Percentiles rank a stretch among this genome's conserved stretches.
Evolutionary conservation across 2,888 invertebrate species (phyloP).

Genomic region (Agrochola lota): DNA sequence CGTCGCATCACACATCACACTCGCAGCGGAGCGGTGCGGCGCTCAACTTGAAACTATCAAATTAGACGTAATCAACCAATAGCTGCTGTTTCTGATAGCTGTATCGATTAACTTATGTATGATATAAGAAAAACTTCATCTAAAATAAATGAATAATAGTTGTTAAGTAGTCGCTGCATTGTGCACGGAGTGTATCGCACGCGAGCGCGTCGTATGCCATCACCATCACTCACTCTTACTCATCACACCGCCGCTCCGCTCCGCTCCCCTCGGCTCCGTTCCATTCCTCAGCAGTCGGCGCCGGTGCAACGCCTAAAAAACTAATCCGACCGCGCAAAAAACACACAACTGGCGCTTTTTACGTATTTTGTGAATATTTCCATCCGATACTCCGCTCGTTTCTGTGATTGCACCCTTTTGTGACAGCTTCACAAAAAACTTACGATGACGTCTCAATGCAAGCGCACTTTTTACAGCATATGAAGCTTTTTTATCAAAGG

Average conservation of each 20-base stretch:
- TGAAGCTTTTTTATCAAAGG: slow-evolving; percentile 55
- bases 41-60: slow-evolving; percentile 5
- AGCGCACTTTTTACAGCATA: slow-evolving; percentile 53
- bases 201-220: slow-evolving; percentile 11
- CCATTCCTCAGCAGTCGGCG: background rate
- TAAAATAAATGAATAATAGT: slow-evolving; percentile 7
- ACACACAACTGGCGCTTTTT: slow-evolving; percentile 76
- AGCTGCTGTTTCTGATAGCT: slow-evolving; percentile 1
- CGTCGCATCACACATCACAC: background rate
- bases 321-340: slow-evolving; percentile 73
- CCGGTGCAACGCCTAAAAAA: slow-evolving; percentile 52
- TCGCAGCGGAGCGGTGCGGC: background rate
- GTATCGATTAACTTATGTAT: background rate
- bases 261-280: background rate
- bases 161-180: background rate
- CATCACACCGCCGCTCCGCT: background rate
- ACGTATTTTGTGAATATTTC: slow-evolving; percentile 67
- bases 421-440: slow-evolving; percentile 64
- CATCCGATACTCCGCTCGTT: slow-evolving; percentile 64
- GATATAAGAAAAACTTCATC: slow-evolving; percentile 4
- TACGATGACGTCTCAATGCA: slow-evolving; percentile 81
- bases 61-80: slow-evolving; percentile 10
- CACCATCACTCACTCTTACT: slow-evolving; percentile 10
- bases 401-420: slow-evolving; percentile 78
- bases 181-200: slow-evolving; percentile 18